A percentile compares a stretch with the other conserved stretches of the same genome.
Evolutionary conservation across 2,888 invertebrate species (phyloP).

Genomic region (Chorisops tibialis): DNA sequence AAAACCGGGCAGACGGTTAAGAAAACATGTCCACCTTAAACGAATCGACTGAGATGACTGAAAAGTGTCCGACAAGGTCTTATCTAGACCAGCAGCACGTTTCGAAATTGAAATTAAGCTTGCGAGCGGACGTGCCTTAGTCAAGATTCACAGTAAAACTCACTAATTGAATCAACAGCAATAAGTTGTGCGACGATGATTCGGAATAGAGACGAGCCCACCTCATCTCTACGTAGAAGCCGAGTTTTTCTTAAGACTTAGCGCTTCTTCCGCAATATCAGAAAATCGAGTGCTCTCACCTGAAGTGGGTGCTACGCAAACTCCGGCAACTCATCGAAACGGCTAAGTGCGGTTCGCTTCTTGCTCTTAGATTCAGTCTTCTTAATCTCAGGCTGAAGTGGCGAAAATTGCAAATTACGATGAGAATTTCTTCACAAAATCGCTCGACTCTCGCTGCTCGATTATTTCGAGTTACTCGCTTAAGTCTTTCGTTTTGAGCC

Average conservation of each 20-base stretch:
- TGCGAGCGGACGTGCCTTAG: too few relatives aligned
- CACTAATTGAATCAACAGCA: too few relatives aligned
- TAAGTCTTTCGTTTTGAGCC: slow-evolving; percentile 12
- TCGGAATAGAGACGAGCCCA: too few relatives aligned
- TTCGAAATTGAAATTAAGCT: too few relatives aligned
- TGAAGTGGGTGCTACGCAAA: background rate
- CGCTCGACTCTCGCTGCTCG: background rate
- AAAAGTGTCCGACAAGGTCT: too few relatives aligned
- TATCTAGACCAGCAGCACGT: too few relatives aligned
- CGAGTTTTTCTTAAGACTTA: too few relatives aligned
- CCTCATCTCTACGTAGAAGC: too few relatives aligned
- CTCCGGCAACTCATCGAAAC: background rate
- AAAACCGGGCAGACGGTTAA: too few relatives aligned
- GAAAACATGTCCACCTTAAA: too few relatives aligned
- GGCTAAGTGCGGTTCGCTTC: background rate
- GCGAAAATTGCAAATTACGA: background rate
- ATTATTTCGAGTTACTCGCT: slow-evolving; percentile 4
- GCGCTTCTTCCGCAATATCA: slow-evolving; percentile 5
- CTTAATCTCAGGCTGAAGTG: background rate
- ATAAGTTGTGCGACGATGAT: background rate
- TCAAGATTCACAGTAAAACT: too few relatives aligned
- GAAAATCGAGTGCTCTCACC: background rate
- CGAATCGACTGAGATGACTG: too few relatives aligned
- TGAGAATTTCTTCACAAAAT: background rate
- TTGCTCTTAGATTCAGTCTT: background rate